Base-by-base conservation (phyloP, 2,113 vertebrate species). In the Nesogale talazaci region DNA sequence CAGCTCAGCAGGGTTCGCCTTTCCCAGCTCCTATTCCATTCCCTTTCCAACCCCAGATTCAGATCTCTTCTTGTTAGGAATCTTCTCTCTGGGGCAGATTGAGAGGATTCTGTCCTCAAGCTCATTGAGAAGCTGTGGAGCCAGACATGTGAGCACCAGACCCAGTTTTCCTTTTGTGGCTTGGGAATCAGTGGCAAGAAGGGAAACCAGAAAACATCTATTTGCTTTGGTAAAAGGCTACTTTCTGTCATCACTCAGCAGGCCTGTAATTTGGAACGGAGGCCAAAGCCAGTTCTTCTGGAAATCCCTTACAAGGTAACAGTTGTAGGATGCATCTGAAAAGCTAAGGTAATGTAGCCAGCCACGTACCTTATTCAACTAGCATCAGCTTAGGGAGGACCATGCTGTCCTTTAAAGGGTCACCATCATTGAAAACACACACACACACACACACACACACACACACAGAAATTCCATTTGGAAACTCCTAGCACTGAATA, bases 401-500 rank as follows among this genome's bases (percentile, higher is more conserved):
- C 72, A 83, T 19, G 57, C 9, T 46, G 52, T 36, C 34, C 34
- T 82, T 87, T 80, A 90, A 80, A 27, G n/a, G 82, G 29, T 84
- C 59, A 61, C 5, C 69, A 70, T 38, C 23, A 36, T 42, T 7
- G 3, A 29, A 16, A 4, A 19, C 14, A 31, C 17, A 46, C 46
- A 52, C 46, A 52, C 16, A 23, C n/a, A 72, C 46, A 72, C 70
- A 80, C 78, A 82, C 81, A 74, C 70, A 31, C 86, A 65, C 92
- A 74, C 83, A 85, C 75, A 72, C 56, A 14, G 75, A 88, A 83
- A 94, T 95, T 96, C 92, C 83, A 80, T 52, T 89, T 86, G 88
- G 76, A 75, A 91, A 92, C 91, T 92, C 91, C 88, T 86, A 92
- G 91, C 80, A 74, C 78, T 86, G 83, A 95, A 83, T 85, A 78